A percentile compares a stretch with the other conserved stretches of the same genome.
These are phyloP conservation scores for Bombyx mandarina DNA, from an alignment of 1,140 invertebrate species.

Conservation along the genomic window DNA sequence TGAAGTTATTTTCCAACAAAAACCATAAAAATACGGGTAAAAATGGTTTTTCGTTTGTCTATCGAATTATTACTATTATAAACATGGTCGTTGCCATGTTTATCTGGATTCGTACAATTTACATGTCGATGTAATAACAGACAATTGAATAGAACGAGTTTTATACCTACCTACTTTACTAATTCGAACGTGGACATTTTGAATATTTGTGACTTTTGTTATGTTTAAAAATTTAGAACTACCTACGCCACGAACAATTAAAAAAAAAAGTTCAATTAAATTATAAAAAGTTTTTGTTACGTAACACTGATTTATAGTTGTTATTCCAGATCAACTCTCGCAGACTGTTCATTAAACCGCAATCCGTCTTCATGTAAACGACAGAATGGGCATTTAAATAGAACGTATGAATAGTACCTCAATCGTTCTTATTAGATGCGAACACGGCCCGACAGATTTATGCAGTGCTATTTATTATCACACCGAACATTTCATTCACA, in stretches of 20 bases:
- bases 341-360: too few species aligned
- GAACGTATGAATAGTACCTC: background rate
- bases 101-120: slow-evolving; percentile 5
- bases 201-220: too few species aligned
- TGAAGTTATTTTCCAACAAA: too few species aligned
- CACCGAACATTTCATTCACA: slow-evolving; percentile 1
- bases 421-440: slow-evolving; percentile 1
- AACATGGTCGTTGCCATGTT: slow-evolving; percentile 9
- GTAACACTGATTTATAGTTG: too few species aligned
- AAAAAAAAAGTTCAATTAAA: too few species aligned
- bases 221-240: too few species aligned
- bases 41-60: background rate
- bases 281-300: too few species aligned
- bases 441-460: slow-evolving; percentile 1
- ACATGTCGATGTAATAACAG: slow-evolving; percentile 4
- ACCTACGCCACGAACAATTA: too few species aligned
- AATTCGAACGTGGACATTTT: too few species aligned
- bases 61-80: slow-evolving; percentile 4
- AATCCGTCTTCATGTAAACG: background rate
- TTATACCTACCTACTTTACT: too few species aligned
- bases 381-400: background rate
- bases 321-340: too few species aligned
- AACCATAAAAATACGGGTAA: too few species aligned
- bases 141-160: background rate
- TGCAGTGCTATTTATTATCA: slow-evolving; percentile 5